Conservation (phyloP, 2,888 invertebrate species). For the Pristionchus fissidentatus region DNA sequence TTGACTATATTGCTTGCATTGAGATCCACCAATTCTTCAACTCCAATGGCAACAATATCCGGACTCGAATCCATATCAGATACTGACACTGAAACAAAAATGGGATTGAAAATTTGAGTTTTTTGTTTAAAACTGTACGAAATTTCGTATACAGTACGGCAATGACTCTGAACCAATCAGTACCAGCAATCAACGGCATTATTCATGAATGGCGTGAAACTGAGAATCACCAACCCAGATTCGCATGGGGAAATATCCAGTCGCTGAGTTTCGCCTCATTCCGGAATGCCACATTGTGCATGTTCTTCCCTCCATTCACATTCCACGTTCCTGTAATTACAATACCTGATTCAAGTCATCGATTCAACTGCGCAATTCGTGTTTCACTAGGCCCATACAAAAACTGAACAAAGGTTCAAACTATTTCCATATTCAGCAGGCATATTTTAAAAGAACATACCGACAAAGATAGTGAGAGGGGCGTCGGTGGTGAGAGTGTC, state of each 20-base stretch:
- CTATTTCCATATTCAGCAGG: background rate
- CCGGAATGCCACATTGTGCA: constrained; percentile 87
- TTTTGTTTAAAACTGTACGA: too few relatives aligned
- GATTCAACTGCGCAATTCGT: background rate
- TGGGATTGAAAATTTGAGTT: too few relatives aligned
- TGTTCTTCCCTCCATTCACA: constrained; percentile 98
- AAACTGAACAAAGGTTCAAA: background rate
- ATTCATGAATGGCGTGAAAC: too few relatives aligned
- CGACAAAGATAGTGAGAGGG: constrained; percentile 59
- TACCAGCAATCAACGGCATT: too few relatives aligned
- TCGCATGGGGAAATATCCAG: constrained; percentile 75
- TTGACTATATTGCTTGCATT: constrained; percentile 98
- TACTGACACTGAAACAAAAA: constrained; percentile 12
- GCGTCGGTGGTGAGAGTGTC: constrained; percentile 64
- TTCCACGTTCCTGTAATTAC: constrained; percentile 89
- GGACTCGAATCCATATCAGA: constrained; percentile 76
- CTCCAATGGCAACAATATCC: constrained; percentile 97
- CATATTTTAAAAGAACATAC: constrained; percentile 27
- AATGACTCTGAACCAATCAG: too few relatives aligned
- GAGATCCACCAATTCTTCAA: constrained; percentile 98
- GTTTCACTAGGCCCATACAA: background rate
- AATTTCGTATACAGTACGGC: too few relatives aligned
- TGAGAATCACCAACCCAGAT: constrained; percentile 41
- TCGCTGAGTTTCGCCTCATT: constrained; percentile 77
- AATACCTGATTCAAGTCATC: background rate